Conservation (phyloP, 2,797 vertebrate genomes). For the Cottoperca gobio region DNA sequence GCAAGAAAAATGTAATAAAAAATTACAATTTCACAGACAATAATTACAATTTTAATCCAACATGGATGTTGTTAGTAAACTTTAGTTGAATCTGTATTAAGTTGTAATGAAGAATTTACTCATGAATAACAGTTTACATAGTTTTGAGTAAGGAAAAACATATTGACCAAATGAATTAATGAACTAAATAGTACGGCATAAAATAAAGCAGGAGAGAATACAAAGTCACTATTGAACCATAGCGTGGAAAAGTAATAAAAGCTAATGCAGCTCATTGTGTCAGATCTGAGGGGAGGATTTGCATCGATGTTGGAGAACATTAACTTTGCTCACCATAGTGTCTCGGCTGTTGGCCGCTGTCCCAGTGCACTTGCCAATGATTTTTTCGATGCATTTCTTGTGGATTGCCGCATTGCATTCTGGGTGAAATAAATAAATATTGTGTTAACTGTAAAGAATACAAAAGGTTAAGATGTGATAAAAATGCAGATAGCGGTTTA, state of each 20-base stretch:
- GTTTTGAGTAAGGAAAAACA: not conserved
- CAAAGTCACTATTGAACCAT: not conserved
- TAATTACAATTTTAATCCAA: not conserved
- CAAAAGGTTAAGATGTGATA: not conserved
- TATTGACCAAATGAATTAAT: not conserved
- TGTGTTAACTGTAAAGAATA: not conserved
- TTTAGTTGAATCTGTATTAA: slow-evolving; percentile 6
- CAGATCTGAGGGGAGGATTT: slow-evolving; percentile 6
- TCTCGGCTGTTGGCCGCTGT: slow-evolving; percentile 96
- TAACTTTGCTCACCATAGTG: slow-evolving; percentile 80
- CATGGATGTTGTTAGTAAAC: not conserved
- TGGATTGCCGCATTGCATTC: slow-evolving; percentile 99
- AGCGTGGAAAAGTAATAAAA: not conserved
- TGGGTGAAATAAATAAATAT: slow-evolving; percentile 73
- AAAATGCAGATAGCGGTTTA: not conserved
- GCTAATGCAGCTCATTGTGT: not conserved
- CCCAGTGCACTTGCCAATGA: slow-evolving; percentile 96
- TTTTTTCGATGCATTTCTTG: slow-evolving; percentile 97
- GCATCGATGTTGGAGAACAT: not conserved
- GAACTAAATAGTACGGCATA: not conserved
- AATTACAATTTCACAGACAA: not conserved
- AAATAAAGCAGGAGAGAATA: not conserved
- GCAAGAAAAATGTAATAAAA: not conserved
- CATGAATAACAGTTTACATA: not conserved
- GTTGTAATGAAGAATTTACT: slow-evolving; percentile 3